Conservation (phyloP, 1,140 invertebrate species). For the Metopolophium dirhodum region DNA sequence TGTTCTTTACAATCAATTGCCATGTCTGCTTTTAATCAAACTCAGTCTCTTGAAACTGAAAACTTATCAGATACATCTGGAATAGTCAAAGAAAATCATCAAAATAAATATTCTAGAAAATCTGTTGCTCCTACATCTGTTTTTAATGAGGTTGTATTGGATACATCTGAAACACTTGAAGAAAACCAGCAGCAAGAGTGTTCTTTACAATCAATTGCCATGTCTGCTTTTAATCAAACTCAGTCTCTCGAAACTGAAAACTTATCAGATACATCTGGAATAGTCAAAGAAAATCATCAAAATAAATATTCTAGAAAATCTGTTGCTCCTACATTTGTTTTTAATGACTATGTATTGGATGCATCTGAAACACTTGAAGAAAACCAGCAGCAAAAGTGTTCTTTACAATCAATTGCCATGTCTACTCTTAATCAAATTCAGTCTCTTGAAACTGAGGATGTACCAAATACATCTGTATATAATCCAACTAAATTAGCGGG, state of each 20-base stretch:
- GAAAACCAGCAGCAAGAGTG: neutral
- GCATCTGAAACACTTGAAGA: neutral
- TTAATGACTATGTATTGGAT: neutral
- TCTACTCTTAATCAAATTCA: neutral
- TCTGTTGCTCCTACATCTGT: neutral
- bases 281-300: neutral
- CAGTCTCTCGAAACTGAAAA: neutral
- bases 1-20: slow-evolving; percentile 2
- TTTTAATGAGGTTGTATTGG: neutral
- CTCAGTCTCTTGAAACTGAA: neutral
- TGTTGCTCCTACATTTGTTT: neutral
- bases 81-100: neutral
- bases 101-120: slow-evolving; percentile 27
- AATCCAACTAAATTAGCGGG: too few relatives aligned
- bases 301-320: slow-evolving; percentile 23
- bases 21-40: neutral
- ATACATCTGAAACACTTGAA: neutral
- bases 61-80: neutral
- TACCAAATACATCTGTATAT: neutral
- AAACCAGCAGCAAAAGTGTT: neutral
- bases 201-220: neutral
- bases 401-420: neutral
- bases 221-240: too few relatives aligned
- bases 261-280: neutral
- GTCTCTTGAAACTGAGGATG: neutral